Base-by-base conservation (phyloP, 2,888 invertebrate species). In the Automeris io region DNA sequence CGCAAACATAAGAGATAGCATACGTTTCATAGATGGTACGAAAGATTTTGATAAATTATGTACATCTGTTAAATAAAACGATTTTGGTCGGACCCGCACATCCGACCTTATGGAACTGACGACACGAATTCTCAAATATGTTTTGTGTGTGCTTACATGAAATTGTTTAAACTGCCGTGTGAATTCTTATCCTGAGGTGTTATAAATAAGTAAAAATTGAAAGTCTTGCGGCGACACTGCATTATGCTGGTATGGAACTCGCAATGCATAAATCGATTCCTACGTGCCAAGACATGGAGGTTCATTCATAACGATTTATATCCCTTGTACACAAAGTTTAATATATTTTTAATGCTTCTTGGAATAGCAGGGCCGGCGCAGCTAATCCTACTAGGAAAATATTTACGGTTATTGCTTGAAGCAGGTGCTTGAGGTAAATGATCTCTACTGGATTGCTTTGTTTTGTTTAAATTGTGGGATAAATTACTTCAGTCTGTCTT, bases 221-320 rank as follows among this genome's bases (percentile, higher is more conserved):
- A 35, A 39, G 40, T 49, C 47, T 40, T 16, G 36, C 37, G 46
- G 41, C 45, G 53, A 35, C 41, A 39, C 45, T 51, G 45, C 53
- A 62, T 65, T 61, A 62, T 55, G 54, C 56, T 51, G 54, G 45
- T 23, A 42, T 45, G 49, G 53, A 49, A 37, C 50, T 43, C 38
- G 49, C 54, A 36, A 54, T 52, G 57, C 52, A 61, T 61, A 59
- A 8, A 54, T 52, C 43, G 42, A 18, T 32, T 36, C 49, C 54
- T 59, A 54, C 72, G 62, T 64, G 61, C 71, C 66, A 75, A 72
- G 60, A 56, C 57, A 73, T 73, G 51, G 53, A 60, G 61, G 49
- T 65, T 70, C 80, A 80, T 81, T 80, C 70, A 80, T 70, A 57
- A 46, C 67, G 53, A 79, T 79, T 78, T 79, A 72, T 74, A 70